Evolutionary conservation across 2,113 vertebrate genomes (phyloP).

Genomic region (Ceyx cyanopectus): DNA sequence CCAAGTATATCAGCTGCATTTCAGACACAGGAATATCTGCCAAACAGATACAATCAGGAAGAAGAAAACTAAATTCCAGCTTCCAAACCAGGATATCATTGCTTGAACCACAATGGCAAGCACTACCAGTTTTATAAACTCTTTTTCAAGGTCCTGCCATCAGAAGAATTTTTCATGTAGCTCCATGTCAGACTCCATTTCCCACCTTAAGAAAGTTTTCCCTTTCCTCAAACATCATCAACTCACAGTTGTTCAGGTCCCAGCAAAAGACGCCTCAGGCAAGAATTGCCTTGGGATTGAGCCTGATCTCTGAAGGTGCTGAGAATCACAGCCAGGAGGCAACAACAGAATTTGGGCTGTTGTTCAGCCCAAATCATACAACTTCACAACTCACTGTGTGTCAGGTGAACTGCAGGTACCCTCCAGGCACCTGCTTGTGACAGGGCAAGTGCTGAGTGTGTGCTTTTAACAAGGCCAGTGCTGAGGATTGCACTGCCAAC

Average conservation of each 20-base stretch:
- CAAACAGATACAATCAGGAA: not conserved
- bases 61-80: not conserved
- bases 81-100: not conserved
- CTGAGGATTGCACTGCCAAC: rapidly evolving
- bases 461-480: not conserved
- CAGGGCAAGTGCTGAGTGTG: rapidly evolving
- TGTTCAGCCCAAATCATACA: not conserved
- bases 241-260: not conserved
- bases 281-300: not conserved
- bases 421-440: not conserved
- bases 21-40: not conserved
- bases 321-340: not conserved
- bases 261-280: not conserved
- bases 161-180: not conserved
- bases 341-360: not conserved
- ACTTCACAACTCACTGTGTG: not conserved
- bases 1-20: not conserved
- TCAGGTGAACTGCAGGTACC: not conserved
- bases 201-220: not conserved
- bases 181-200: not conserved
- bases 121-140: not conserved
- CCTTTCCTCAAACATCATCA: not conserved
- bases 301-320: not conserved
- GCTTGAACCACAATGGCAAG: not conserved
- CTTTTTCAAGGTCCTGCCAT: not conserved